A percentile compares a stretch with the other conserved stretches of the same genome.
These are phyloP conservation scores for Anhinga anhinga DNA, from an alignment of 2,113 vertebrate genomes.

Conservation along the genomic window DNA sequence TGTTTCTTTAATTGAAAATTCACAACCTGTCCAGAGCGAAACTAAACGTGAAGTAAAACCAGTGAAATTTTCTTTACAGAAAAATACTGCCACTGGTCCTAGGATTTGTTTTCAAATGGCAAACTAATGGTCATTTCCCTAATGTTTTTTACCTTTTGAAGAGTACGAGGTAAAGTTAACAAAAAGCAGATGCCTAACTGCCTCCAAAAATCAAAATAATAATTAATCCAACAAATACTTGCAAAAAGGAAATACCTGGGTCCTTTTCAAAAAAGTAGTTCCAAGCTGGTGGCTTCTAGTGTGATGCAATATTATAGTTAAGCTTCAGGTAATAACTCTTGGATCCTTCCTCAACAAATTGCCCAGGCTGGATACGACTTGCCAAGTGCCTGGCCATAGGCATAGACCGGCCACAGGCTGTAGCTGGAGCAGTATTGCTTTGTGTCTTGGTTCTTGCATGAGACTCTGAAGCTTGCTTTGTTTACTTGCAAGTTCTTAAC, in stretches of 20 bases:
- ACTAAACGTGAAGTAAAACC: background rate
- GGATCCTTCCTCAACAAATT: background rate
- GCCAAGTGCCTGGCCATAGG: background rate
- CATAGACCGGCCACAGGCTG: background rate
- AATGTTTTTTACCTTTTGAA: background rate
- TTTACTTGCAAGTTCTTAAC: background rate
- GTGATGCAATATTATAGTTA: background rate
- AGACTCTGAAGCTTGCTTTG: background rate
- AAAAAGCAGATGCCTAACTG: background rate
- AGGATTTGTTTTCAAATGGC: background rate
- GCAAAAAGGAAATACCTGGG: background rate
- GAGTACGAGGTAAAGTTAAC: background rate
- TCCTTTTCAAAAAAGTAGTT: background rate
- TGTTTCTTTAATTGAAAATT: background rate
- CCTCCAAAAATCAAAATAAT: background rate
- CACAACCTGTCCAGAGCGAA: background rate
- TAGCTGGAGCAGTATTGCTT: background rate
- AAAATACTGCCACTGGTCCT: background rate
- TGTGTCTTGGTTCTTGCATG: background rate
- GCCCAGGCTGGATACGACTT: background rate
- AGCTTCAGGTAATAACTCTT: background rate
- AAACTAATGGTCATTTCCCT: background rate
- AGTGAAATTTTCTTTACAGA: background rate
- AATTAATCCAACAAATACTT: background rate
- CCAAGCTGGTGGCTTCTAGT: background rate